These are phyloP conservation scores for Endotricha flammealis DNA, from an alignment of 2,888 invertebrate genomes.

Conservation along the genomic window DNA sequence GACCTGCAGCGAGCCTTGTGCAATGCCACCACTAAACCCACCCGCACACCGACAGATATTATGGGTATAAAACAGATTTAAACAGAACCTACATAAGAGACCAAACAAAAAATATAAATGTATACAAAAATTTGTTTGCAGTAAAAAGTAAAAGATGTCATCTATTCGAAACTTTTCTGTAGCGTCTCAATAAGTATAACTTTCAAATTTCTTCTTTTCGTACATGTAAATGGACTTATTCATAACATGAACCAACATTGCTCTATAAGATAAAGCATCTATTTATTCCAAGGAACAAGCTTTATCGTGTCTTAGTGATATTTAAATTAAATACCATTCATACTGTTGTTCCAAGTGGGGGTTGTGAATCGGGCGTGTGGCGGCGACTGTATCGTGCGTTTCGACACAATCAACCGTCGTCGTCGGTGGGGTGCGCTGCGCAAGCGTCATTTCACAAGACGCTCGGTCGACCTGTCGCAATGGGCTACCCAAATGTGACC, in stretches of 20 bases:
- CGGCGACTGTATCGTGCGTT: slow-evolving; percentile 61
- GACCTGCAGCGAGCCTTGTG: slow-evolving; percentile 69
- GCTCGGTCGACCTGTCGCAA: slow-evolving; percentile 73
- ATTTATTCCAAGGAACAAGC: no score
- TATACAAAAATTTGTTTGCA: no score
- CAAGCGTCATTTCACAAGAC: slow-evolving; percentile 75
- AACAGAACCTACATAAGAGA: no score
- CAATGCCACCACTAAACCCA: slow-evolving; percentile 50
- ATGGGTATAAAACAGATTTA: not conserved
- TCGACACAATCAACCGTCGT: slow-evolving; percentile 62
- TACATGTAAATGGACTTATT: no score
- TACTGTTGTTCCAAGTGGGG: slow-evolving; percentile 28
- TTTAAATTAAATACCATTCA: slow-evolving; percentile 11
- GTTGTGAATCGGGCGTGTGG: slow-evolving; percentile 51
- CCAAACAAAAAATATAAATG: no score
- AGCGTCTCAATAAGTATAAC: no score
- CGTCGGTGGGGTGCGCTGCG: slow-evolving; percentile 66
- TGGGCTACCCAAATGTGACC: slow-evolving; percentile 75
- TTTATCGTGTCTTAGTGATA: no score
- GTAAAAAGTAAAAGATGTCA: no score
- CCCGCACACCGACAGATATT: slow-evolving; percentile 12
- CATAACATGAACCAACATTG: no score
- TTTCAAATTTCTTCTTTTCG: no score
- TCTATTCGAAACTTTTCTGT: no score
- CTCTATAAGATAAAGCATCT: no score